phyloP scores from a whole-genome alignment of 2,113 vertebrate species.

The Hippocampus barbouri region DNA sequence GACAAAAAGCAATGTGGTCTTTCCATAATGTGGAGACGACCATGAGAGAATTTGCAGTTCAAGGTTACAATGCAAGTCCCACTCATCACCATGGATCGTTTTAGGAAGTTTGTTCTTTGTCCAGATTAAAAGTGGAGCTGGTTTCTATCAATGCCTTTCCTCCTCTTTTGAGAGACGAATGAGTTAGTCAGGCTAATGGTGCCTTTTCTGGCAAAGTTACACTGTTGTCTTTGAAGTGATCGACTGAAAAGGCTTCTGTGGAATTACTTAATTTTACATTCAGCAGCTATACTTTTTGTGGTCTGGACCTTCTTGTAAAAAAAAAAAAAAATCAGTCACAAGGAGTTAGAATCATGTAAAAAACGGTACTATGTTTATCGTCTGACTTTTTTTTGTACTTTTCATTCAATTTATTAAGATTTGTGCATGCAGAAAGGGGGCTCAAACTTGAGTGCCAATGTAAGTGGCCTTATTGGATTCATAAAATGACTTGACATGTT shows the following conservation, averaged over 20 bases:
- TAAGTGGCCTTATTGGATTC: no score
- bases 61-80: slow-evolving; percentile 5
- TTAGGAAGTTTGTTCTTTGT: slow-evolving; percentile 33
- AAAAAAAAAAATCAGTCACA: neutral
- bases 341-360: neutral
- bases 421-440: no score
- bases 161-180: slow-evolving; percentile 46
- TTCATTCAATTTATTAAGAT: no score
- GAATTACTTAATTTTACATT: slow-evolving; percentile 46
- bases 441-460: no score
- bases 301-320: neutral
- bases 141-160: slow-evolving; percentile 35
- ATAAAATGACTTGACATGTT: no score
- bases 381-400: no score
- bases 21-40: neutral
- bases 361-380: neutral
- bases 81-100: slow-evolving; percentile 7
- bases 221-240: slow-evolving; percentile 57
- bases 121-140: slow-evolving; percentile 18
- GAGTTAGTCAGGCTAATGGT: slow-evolving; percentile 45
- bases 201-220: slow-evolving; percentile 46
- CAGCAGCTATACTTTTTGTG: neutral
- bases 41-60: neutral
- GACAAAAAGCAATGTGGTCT: neutral
- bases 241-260: slow-evolving; percentile 34